Conservation (phyloP, 2,797 vertebrate genomes). For the Sylvia borin region DNA sequence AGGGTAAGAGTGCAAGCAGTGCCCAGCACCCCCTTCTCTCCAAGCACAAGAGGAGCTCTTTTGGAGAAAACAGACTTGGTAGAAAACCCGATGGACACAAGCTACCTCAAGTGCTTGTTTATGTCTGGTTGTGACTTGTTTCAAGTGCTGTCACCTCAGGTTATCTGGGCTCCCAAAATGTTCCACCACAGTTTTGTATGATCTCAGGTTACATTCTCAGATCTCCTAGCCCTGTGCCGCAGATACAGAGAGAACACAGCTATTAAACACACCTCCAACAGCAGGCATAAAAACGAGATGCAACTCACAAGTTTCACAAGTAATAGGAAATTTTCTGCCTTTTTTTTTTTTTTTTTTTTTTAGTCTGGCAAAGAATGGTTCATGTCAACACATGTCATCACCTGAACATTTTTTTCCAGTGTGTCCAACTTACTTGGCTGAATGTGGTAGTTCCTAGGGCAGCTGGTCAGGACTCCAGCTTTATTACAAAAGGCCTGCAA, state of each 20-base stretch:
- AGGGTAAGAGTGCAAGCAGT: neutral
- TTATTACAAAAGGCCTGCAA: neutral
- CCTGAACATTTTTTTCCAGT: neutral
- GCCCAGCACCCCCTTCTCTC: neutral
- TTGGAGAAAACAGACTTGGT: fast-evolving
- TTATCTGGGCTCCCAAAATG: neutral
- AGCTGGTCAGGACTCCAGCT: neutral
- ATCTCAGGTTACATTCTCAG: neutral
- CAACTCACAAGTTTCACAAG: neutral
- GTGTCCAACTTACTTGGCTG: neutral
- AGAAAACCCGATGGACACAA: fast-evolving
- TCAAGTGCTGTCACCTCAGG: neutral
- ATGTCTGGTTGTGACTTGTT: neutral
- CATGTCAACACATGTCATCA: neutral
- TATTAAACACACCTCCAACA: neutral
- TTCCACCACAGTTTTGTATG: neutral
- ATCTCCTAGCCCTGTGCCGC: neutral
- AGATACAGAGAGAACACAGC: neutral
- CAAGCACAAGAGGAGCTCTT: fast-evolving
- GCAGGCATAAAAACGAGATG: neutral
- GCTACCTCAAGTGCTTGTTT: neutral
- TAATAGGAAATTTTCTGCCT: neutral
- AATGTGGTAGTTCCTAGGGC: neutral
- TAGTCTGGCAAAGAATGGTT: neutral
- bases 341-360: neutral